Conservation (phyloP, 1,140 invertebrate genomes). For the Trichonephila clavata region DNA sequence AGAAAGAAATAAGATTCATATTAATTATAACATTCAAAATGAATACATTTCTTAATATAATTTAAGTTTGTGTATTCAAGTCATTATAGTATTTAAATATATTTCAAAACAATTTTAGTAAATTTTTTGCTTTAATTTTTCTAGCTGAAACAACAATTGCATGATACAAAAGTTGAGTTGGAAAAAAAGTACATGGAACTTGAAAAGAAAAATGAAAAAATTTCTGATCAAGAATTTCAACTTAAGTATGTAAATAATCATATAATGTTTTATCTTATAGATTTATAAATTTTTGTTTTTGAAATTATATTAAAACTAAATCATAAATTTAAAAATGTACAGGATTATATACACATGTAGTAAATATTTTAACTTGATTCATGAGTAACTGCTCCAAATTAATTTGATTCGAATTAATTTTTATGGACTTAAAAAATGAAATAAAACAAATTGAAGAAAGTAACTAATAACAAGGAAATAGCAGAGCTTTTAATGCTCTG, state of each 20-base stretch:
- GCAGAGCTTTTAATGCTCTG: too few species aligned
- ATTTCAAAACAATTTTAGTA: not conserved
- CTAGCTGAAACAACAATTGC: constrained; percentile 60
- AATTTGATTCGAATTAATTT: too few species aligned
- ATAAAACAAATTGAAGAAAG: too few species aligned
- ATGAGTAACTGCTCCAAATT: too few species aligned
- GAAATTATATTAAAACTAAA: too few species aligned
- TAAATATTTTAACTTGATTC: too few species aligned
- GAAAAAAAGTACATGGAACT: constrained; percentile 59
- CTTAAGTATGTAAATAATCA: constrained; percentile 41
- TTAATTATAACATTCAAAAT: not conserved
- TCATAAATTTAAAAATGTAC: too few species aligned
- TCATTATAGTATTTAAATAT: not conserved
- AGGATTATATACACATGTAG: too few species aligned
- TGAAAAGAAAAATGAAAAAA: constrained; percentile 62
- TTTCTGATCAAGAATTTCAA: constrained; percentile 66
- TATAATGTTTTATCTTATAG: too few species aligned
- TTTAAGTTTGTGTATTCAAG: not conserved
- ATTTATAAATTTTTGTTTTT: too few species aligned
- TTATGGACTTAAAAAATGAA: too few species aligned
- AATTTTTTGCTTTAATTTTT: not conserved
- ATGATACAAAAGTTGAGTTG: constrained; percentile 58
- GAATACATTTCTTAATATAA: not conserved
- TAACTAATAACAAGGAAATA: too few species aligned
- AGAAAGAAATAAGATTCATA: not conserved